Evolutionary conservation across 2,888 invertebrate species (phyloP).

Genomic region (Drosophila stalkeri): DNA sequence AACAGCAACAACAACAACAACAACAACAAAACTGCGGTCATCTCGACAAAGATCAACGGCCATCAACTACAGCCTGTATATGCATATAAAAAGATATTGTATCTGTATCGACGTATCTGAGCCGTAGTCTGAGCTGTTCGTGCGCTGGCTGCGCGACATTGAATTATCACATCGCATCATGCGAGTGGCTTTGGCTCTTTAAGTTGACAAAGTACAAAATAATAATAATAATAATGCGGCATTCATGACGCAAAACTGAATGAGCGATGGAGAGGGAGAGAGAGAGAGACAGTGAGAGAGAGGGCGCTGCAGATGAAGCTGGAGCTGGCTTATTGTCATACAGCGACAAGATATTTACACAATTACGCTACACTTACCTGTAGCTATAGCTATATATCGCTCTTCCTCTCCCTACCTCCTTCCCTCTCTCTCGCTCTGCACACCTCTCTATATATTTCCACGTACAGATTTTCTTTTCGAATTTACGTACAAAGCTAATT

Average conservation of each 20-base stretch:
- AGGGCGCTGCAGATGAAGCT: background rate
- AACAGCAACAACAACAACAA: background rate
- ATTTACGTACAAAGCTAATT: slow-evolving; percentile 78
- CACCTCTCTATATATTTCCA: slow-evolving; percentile 49
- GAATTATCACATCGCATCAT: slow-evolving; percentile 74
- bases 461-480: slow-evolving; percentile 76
- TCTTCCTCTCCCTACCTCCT: too few species aligned
- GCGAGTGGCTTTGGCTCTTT: slow-evolving; percentile 33
- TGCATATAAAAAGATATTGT: slow-evolving; percentile 70
- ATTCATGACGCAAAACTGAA: slow-evolving; percentile 55
- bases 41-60: slow-evolving; percentile 69
- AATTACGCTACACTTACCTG: slow-evolving; percentile 41
- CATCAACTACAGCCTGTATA: slow-evolving; percentile 40
- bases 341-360: slow-evolving; percentile 77
- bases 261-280: background rate
- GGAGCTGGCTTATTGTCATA: slow-evolving; percentile 69
- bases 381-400: background rate
- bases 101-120: slow-evolving; percentile 44
- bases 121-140: slow-evolving; percentile 44
- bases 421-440: background rate
- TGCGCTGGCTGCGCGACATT: slow-evolving; percentile 73
- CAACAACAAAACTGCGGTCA: slow-evolving; percentile 62
- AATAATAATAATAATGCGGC: slow-evolving; percentile 63
- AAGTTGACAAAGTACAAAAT: slow-evolving; percentile 78
- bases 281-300: background rate